A percentile compares a stretch with the other conserved stretches of the same genome.
Evolutionary conservation across 2,113 vertebrate species (phyloP).

Genomic region (Australoheros scitulus): DNA sequence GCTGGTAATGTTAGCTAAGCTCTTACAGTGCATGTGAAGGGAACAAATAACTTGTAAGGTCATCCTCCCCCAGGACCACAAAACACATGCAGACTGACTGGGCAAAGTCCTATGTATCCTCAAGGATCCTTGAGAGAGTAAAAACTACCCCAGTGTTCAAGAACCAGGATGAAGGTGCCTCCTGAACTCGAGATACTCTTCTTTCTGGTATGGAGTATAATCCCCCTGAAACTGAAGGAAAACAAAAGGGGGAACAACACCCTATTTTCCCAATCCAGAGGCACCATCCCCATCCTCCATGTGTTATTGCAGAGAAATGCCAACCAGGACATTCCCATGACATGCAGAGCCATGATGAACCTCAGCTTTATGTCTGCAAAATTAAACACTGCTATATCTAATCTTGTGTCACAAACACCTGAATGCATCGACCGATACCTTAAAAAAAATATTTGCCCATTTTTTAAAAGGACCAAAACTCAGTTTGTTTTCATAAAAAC

Average conservation of each 20-base stretch:
- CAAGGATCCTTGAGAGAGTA: not conserved
- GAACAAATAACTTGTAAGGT: no score
- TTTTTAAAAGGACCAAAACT: not conserved
- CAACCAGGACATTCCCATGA: not conserved
- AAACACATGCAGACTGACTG: no score
- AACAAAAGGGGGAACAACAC: not conserved
- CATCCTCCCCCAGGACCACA: no score
- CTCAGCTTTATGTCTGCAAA: not conserved
- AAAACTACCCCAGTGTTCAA: not conserved
- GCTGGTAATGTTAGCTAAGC: no score
- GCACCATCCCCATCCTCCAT: not conserved
- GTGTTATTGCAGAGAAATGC: not conserved
- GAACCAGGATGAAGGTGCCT: not conserved
- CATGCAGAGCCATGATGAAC: not conserved
- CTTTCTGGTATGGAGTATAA: not conserved
- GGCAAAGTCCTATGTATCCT: accelerated
- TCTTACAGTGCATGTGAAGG: no score
- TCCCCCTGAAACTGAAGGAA: not conserved
- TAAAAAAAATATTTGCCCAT: not conserved
- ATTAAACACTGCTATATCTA: not conserved
- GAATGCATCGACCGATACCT: not conserved
- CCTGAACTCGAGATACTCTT: not conserved
- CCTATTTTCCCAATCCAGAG: accelerated
- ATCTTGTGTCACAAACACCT: not conserved
- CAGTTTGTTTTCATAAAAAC: accelerated